These are phyloP conservation scores for Syngnathus scovelli DNA, from an alignment of 2,113 vertebrate genomes.

Conservation along the genomic window DNA sequence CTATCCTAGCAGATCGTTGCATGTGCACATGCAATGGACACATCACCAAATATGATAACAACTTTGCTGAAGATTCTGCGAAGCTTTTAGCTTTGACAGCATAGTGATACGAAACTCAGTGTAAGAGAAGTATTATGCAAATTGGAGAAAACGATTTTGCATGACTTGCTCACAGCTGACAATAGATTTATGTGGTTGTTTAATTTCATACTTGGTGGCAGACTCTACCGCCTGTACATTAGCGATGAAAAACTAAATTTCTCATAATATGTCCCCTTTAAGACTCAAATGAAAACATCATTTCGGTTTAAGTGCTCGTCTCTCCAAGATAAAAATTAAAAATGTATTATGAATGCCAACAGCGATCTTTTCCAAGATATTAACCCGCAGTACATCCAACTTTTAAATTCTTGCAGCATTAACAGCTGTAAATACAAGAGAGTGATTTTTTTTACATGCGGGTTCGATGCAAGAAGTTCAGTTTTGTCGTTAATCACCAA, in stretches of 20 bases:
- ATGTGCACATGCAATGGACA: too few species aligned
- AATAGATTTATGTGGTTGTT: too few species aligned
- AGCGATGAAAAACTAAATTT: background rate
- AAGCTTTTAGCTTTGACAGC: too few species aligned
- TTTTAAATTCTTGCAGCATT: conserved; percentile 64
- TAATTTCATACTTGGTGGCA: too few species aligned
- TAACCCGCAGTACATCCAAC: conserved; percentile 40
- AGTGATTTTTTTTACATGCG: conserved; percentile 39
- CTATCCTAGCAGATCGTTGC: too few species aligned
- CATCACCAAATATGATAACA: too few species aligned
- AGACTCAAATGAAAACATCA: background rate
- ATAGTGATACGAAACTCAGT: too few species aligned
- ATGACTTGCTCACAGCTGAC: too few species aligned
- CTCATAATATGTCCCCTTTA: background rate
- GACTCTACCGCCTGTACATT: background rate
- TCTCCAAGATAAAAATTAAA: background rate
- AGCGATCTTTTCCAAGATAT: conserved; percentile 8
- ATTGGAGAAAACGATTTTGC: too few species aligned
- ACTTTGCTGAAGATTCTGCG: too few species aligned
- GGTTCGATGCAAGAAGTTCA: conserved; percentile 51
- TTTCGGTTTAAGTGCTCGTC: background rate
- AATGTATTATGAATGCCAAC: background rate
- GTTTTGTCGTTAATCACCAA: conserved; percentile 58
- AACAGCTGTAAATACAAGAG: conserved; percentile 65
- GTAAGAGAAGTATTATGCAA: too few species aligned